Percentiles rank a stretch among this genome's conserved stretches.
These are phyloP conservation scores for Adelognathus sp. DNA, from an alignment of 2,888 invertebrate species.

Conservation along the genomic window DNA sequence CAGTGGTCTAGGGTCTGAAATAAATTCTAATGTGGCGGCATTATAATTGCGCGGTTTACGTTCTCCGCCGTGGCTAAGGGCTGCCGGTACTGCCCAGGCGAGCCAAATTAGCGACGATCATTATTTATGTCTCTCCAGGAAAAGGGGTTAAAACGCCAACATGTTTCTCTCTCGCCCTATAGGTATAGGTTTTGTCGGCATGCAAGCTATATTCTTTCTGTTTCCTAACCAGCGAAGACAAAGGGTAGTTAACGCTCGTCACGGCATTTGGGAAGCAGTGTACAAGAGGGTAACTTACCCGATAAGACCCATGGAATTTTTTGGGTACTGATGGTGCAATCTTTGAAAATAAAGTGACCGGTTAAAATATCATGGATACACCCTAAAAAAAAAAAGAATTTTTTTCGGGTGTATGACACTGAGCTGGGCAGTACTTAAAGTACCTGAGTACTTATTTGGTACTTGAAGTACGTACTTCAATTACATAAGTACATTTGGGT, in stretches of 20 bases:
- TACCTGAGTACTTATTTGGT: no score
- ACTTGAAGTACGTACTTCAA: no score
- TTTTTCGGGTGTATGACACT: not conserved
- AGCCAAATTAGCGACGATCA: constrained; percentile 81
- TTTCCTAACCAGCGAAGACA: constrained; percentile 71
- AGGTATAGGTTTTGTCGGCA: constrained; percentile 42
- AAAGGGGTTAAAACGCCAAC: constrained; percentile 77
- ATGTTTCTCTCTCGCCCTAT: constrained; percentile 46
- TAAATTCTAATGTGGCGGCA: constrained; percentile 81
- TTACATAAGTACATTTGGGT: no score
- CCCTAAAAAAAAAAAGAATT: not conserved
- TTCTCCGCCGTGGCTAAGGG: constrained; percentile 68
- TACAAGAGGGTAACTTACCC: constrained; percentile 46
- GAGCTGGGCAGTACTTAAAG: no score
- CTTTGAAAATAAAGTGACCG: constrained; percentile 38
- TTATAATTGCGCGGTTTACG: constrained; percentile 80
- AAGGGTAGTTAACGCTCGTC: constrained; percentile 71
- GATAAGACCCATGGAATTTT: constrained; percentile 55
- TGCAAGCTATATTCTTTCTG: constrained; percentile 35
- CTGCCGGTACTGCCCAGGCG: constrained; percentile 60
- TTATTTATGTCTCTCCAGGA: constrained; percentile 79
- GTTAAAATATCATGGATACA: not conserved
- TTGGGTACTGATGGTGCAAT: constrained; percentile 60
- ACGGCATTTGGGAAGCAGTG: constrained; percentile 56
- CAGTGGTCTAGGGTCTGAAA: constrained; percentile 66